Base-by-base conservation (phyloP, 2,113 vertebrate genomes). In the Crotalus helleri region DNA sequence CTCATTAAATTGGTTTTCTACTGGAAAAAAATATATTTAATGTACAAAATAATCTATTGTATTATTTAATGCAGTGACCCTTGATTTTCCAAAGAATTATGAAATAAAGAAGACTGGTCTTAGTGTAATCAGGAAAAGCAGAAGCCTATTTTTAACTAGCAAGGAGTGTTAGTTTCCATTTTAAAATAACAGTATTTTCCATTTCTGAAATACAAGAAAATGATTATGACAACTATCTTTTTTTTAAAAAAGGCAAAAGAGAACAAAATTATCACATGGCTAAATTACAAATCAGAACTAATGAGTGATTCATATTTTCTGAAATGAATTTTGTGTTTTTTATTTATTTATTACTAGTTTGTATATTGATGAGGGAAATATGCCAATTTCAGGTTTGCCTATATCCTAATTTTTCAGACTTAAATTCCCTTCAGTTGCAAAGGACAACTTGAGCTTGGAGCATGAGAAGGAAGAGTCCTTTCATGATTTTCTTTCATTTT, bases 201-300 rank as follows among this genome's bases (percentile, higher is more conserved):
- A 96, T 95, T 93, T 5, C 61, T 54, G 57, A n/a, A 92, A 92
- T 29, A 92, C 94, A 91, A 24, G 58, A 93, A 92, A 94, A 59
- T 81, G 57, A 6, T 91, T 92, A 85, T 91, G 39, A 93, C 33
- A 89, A 93, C 1, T 61, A 49, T 54, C 3, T 19, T 94, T 4
- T 4, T 3, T 3, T 4, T 0, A 13, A 33, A 69, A 33, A 89
- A 9, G 29, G 94, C 90, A 33, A 94, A 92, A 93, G 87, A 57
- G 21, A 33, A 92, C 53, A 54, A 33, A 54, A 89, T 6, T 0
- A 39, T 39, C 58, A 92, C 55, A 7, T 89, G 11, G 44, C 26
- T 24, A 55, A 39, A 15, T 15, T 89, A 58, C 26, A 85, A 46
- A 49, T 51, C 23, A 51, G 12, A 87, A 51, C 24, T 51, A 46